Percentiles rank a stretch among this genome's conserved stretches.
Conservation (phyloP, 2,797 vertebrate genomes). For the Channa striata region DNA sequence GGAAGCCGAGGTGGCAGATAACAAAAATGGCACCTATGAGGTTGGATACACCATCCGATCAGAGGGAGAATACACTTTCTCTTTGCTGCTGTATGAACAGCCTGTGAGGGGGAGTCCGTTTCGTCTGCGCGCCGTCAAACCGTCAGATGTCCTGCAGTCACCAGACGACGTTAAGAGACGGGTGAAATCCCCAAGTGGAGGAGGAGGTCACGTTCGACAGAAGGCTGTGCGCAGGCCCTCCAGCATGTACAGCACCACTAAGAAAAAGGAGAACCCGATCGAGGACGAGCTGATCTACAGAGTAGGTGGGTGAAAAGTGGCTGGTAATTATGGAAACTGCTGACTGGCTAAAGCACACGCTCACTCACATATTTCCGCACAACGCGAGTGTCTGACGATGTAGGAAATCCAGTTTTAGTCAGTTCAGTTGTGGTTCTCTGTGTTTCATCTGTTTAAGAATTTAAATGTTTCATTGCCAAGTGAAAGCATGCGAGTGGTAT, state of each 20-base stretch:
- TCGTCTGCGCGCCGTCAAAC: slow-evolving; percentile 88
- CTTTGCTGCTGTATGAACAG: slow-evolving; percentile 90
- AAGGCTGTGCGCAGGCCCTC: slow-evolving; percentile 94
- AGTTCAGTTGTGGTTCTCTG: background rate
- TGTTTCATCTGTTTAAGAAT: background rate
- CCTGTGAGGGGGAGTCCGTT: slow-evolving; percentile 92
- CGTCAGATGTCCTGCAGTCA: slow-evolving; percentile 90
- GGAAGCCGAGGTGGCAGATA: slow-evolving; percentile 90
- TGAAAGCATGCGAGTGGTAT: background rate
- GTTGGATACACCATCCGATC: slow-evolving; percentile 88
- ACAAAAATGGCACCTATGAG: slow-evolving; percentile 97
- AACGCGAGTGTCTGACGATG: background rate
- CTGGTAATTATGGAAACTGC: background rate
- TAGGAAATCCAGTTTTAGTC: background rate
- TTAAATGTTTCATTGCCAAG: background rate
- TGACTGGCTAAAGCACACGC: background rate
- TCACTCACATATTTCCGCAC: slow-evolving; percentile 1
- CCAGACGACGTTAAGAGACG: slow-evolving; percentile 94
- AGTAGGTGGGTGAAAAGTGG: slow-evolving; percentile 85
- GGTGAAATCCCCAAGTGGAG: slow-evolving; percentile 93
- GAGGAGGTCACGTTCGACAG: slow-evolving; percentile 93
- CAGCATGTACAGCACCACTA: slow-evolving; percentile 97
- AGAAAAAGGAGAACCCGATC: slow-evolving; percentile 97
- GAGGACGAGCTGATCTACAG: slow-evolving; percentile 97
- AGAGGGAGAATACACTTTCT: slow-evolving; percentile 90